Percentiles rank a stretch among this genome's conserved stretches.
Conservation (phyloP, 2,888 invertebrate genomes). For the Acleris emargana region DNA sequence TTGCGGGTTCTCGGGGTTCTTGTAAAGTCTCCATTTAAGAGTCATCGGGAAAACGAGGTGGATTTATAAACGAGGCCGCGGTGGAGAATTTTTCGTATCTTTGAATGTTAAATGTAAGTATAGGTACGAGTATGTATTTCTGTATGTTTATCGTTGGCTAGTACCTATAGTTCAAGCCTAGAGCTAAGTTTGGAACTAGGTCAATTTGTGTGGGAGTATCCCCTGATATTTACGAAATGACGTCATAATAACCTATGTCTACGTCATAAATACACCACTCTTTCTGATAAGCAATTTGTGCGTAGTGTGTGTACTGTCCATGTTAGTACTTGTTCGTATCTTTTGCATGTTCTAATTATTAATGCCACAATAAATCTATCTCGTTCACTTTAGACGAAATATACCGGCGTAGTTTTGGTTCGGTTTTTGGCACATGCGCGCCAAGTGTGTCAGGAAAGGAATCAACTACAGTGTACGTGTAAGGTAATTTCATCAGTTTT, state of each 20-base stretch:
- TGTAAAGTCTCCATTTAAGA: not conserved
- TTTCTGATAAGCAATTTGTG: too few species aligned
- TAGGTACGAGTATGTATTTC: too few species aligned
- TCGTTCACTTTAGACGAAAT: constrained; percentile 5
- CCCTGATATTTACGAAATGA: not conserved
- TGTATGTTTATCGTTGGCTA: too few species aligned
- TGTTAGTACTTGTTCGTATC: too few species aligned
- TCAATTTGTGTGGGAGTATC: too few species aligned
- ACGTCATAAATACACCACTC: too few species aligned
- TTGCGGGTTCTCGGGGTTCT: not conserved
- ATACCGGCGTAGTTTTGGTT: constrained; percentile 12
- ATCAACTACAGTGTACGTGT: constrained; percentile 4
- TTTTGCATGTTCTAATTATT: not conserved
- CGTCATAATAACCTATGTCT: not conserved
- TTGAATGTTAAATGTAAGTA: too few species aligned
- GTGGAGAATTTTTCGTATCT: too few species aligned
- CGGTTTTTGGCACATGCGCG: constrained; percentile 12
- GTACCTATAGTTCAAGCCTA: too few species aligned
- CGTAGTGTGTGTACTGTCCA: too few species aligned
- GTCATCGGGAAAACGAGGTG: not conserved
- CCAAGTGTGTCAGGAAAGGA: constrained; percentile 27
- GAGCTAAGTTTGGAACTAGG: too few species aligned
- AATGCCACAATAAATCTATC: constrained; percentile 10
- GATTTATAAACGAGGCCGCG: constrained; percentile 2
- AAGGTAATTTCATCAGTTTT: constrained; percentile 31